phyloP scores from a whole-genome alignment of 30 jellyfish, hydroid and myxozoan genomes.

The Turritopsis rubra region DNA sequence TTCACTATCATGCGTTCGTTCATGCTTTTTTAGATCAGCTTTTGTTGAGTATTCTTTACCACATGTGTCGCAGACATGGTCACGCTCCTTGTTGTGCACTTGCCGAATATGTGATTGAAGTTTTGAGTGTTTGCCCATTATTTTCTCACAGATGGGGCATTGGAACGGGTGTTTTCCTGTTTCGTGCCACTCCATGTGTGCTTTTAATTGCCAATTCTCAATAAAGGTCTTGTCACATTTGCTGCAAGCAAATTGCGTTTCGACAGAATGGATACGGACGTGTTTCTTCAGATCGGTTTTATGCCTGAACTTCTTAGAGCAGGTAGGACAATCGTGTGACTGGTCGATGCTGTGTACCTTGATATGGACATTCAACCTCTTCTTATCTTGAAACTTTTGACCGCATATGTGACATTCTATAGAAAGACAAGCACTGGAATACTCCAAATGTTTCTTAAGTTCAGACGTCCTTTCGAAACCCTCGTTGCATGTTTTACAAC shows the following conservation, averaged over 20 bases:
- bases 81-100: slow-evolving; percentile 16
- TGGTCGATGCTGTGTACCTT: slow-evolving; percentile 9
- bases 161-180: slow-evolving; percentile 20
- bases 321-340: slow-evolving; percentile 12
- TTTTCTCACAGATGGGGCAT: slow-evolving; percentile 7
- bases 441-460: background rate
- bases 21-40: slow-evolving; percentile 6
- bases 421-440: background rate
- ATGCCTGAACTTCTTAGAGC: slow-evolving; percentile 15
- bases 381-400: slow-evolving; percentile 5
- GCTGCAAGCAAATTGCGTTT: slow-evolving; percentile 2
- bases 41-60: slow-evolving; percentile 23
- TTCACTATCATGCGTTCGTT: background rate
- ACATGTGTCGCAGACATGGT: slow-evolving; percentile 24
- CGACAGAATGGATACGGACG: slow-evolving; percentile 13
- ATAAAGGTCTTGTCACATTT: background rate
- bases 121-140: background rate
- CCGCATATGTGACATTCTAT: slow-evolving; percentile 18
- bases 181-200: slow-evolving; percentile 20
- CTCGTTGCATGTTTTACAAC: slow-evolving; percentile 5
- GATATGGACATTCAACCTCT: slow-evolving; percentile 11
- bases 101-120: background rate
- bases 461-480: background rate
- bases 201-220: background rate
- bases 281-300: slow-evolving; percentile 20